Conservation (phyloP, 2,113 vertebrate species). For the Corythoichthys haematopterus region DNA sequence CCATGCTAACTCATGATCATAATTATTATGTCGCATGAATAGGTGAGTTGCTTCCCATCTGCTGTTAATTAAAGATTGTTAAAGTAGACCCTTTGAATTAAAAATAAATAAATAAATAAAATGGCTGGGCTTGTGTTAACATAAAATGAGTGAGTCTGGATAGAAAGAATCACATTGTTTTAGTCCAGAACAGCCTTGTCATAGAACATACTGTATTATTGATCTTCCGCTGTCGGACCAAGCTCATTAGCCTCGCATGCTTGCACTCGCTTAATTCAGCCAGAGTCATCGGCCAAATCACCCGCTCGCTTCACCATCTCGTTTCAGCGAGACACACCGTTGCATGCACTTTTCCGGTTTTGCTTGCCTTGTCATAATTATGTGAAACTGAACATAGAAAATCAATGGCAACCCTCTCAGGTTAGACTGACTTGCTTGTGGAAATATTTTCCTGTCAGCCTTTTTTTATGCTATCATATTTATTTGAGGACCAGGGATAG, state of each 20-base stretch:
- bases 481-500: not conserved
- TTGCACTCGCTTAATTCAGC: constrained; percentile 9
- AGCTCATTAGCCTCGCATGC: constrained; percentile 13
- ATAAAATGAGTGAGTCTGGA: constrained; percentile 27
- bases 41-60: no score
- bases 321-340: not conserved
- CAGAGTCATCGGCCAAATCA: constrained; percentile 6
- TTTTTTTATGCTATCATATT: not conserved
- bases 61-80: not conserved
- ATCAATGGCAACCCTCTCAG: constrained; percentile 41
- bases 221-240: constrained; percentile 15
- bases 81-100: not conserved
- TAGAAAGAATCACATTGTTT: constrained; percentile 38
- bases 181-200: constrained; percentile 46
- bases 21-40: no score
- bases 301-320: not conserved
- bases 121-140: constrained; percentile 16
- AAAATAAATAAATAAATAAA: not conserved
- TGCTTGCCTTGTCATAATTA: constrained; percentile 30
- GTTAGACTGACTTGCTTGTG: not conserved
- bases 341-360: not conserved
- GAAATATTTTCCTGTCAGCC: not conserved
- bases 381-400: constrained; percentile 41
- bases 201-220: constrained; percentile 51
- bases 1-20: no score